Conservation (phyloP, 1,140 invertebrate species). For the Nylanderia fulva region DNA sequence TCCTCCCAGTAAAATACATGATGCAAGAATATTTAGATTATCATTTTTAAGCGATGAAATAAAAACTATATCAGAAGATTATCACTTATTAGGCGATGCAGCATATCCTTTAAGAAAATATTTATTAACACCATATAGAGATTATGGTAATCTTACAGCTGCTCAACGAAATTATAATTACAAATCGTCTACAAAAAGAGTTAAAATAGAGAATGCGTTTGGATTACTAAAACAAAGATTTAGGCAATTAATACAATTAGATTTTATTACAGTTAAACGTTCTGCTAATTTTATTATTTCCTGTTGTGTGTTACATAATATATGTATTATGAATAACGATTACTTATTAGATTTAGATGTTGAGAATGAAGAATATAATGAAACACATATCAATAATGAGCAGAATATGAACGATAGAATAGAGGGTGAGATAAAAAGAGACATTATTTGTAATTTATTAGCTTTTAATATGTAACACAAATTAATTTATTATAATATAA, state of each 20-base stretch:
- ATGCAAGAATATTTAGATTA: neutral
- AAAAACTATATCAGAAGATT: neutral
- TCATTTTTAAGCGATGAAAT: constrained; percentile 1
- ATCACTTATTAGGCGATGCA: neutral
- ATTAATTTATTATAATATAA: too few relatives aligned
- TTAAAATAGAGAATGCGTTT: neutral
- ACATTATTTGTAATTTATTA: neutral
- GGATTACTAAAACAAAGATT: constrained; percentile 2
- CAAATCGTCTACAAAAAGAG: neutral
- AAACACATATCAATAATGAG: neutral
- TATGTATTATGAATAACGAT: neutral
- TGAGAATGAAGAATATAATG: neutral
- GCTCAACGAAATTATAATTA: neutral
- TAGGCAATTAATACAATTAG: neutral
- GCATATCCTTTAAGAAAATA: constrained; percentile 4
- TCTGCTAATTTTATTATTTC: neutral
- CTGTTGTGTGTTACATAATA: neutral
- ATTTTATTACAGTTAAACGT: neutral
- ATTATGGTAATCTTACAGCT: neutral
- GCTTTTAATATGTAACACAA: too few relatives aligned
- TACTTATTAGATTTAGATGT: neutral
- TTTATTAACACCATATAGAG: neutral
- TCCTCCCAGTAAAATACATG: neutral
- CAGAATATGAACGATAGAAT: neutral
- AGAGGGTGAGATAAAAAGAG: neutral